These are phyloP conservation scores for Scaptomyza cyrtandrae DNA, from an alignment of 2,888 invertebrate genomes.

Conservation along the genomic window DNA sequence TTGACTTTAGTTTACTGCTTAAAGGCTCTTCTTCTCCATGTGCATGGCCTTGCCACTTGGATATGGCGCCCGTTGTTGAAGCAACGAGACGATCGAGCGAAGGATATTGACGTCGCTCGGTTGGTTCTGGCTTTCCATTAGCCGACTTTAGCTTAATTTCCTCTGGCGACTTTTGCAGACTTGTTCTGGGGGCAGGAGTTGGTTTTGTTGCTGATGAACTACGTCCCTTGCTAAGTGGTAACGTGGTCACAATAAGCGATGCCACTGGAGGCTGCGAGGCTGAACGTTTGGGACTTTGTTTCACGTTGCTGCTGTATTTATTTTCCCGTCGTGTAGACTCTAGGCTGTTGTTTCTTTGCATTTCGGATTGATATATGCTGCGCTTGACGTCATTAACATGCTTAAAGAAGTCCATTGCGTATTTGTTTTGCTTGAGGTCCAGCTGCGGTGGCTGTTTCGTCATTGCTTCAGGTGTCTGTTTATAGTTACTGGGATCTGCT, in stretches of 20 bases:
- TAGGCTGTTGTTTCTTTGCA: constrained; percentile 78
- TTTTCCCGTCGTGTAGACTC: constrained; percentile 51
- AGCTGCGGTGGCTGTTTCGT: constrained; percentile 63
- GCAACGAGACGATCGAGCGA: constrained; percentile 81
- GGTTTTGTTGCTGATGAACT: constrained; percentile 59
- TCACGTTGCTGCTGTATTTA: constrained; percentile 12
- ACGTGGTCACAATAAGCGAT: constrained; percentile 66
- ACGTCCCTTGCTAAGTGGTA: constrained; percentile 81
- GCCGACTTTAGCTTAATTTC: constrained; percentile 17
- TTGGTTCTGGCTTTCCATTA: constrained; percentile 53
- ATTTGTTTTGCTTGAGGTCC: constrained; percentile 83
- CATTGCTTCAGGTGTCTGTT: constrained; percentile 39
- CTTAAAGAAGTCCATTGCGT: constrained; percentile 85
- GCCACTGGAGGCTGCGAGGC: constrained; percentile 34
- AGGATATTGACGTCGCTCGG: constrained; percentile 76
- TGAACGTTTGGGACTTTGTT: constrained; percentile 58
- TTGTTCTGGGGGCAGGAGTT: constrained; percentile 80
- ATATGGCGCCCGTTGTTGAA: constrained; percentile 82
- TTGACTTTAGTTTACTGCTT: constrained; percentile 47
- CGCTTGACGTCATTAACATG: constrained; percentile 84
- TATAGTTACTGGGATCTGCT: constrained; percentile 27
- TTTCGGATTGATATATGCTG: constrained; percentile 83
- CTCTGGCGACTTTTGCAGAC: constrained; percentile 47
- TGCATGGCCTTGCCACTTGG: constrained; percentile 65
- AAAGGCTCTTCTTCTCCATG: constrained; percentile 25